Base-by-base conservation (phyloP, 2,113 vertebrate species). In the Elachura formosa region DNA sequence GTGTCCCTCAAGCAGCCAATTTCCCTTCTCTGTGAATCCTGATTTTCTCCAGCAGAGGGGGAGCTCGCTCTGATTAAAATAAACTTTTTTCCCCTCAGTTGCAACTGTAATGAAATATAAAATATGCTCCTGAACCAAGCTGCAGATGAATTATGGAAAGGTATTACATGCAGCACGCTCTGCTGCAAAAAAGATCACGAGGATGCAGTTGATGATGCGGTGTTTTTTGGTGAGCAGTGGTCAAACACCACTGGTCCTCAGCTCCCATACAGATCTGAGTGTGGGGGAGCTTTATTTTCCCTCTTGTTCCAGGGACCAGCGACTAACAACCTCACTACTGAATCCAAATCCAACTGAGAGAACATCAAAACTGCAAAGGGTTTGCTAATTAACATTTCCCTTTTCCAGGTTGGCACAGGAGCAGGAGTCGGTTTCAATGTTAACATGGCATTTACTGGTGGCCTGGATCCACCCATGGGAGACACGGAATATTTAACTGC, bases 381-480 rank as follows among this genome's bases (percentile, higher is more conserved):
- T 26, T 76, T 0, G 1, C 24, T 55, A 5, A 71, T 12, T n/a
- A 24, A 67, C 8, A 1, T 73, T 43, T 85, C 59, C 19, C 3
- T 63, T 73, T 93, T 49, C 11, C 94, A 99, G 99, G 98, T 99
- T 95, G 99, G 99, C 96, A 98, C 97, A 9, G 99, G 98, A 55
- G 97, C 99, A 10, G 99, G 99, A 25, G 94, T 98, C 43, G 99
- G 99, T 91, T 99, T 99, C 97, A 99, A 99, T 2, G 99, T 99
- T 63, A 99, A 99, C 96, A 98, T 99, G 98, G 99, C 99, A 38
- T 99, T 99, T 90, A 99, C 99, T 3, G 99, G 99, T 14, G 99
- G 99, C 86, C 98, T 99, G 28, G 98, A 99, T 26, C 99, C 99
- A 12, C 99, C 99, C 17, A 99, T 99, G 99, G 98, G 98, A 29